Percentiles rank a stretch among this genome's conserved stretches.
Conservation (phyloP, 2,797 vertebrate genomes). For the Pampus argenteus region DNA sequence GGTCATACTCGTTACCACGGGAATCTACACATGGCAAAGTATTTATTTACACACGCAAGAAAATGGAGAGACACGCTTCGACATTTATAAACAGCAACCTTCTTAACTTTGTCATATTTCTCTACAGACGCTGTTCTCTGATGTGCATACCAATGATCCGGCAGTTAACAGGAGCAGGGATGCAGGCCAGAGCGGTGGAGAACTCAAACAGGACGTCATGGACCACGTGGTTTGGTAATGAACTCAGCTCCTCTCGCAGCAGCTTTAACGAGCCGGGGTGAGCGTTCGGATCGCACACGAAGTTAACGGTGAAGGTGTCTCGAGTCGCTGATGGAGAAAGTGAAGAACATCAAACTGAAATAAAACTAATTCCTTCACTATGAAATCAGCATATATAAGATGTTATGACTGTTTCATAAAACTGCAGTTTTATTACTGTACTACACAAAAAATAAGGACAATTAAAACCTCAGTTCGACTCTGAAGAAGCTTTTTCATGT, state of each 20-base stretch:
- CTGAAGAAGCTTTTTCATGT: too few relatives aligned
- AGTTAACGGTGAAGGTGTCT: constrained; percentile 89
- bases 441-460: too few relatives aligned
- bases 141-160: constrained; percentile 90
- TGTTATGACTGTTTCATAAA: too few relatives aligned
- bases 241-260: constrained; percentile 86
- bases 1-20: constrained; percentile 93
- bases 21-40: constrained; percentile 79
- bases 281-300: constrained; percentile 87
- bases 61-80: neutral
- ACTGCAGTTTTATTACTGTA: too few relatives aligned
- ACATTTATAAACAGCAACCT: too few relatives aligned
- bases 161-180: constrained; percentile 91
- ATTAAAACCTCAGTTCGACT: too few relatives aligned
- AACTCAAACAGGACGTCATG: constrained; percentile 91
- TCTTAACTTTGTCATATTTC: too few relatives aligned
- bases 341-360: too few relatives aligned
- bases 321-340: constrained; percentile 79
- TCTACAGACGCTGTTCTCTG: too few relatives aligned
- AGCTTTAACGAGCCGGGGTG: constrained; percentile 84
- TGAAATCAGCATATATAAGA: too few relatives aligned
- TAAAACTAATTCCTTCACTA: too few relatives aligned
- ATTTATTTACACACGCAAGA: neutral
- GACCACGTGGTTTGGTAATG: constrained; percentile 52
- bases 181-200: constrained; percentile 90